These are phyloP conservation scores for Eustalomyia histrio DNA, from an alignment of 2,888 invertebrate genomes.

Conservation along the genomic window DNA sequence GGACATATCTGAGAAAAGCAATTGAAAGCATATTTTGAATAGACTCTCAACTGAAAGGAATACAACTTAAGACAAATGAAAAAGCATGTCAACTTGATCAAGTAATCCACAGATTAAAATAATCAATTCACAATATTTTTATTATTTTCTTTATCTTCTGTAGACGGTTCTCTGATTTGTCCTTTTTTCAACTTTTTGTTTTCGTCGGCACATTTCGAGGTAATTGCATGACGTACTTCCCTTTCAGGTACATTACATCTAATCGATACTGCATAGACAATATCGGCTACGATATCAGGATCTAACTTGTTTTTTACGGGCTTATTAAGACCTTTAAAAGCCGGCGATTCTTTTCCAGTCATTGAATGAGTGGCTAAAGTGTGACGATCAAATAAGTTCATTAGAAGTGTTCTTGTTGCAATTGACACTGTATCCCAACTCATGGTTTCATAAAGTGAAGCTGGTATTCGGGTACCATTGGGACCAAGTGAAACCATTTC, in stretches of 20 bases:
- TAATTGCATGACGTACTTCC: slow-evolving; percentile 82
- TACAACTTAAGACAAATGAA: background rate
- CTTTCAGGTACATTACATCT: slow-evolving; percentile 82
- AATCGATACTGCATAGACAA: slow-evolving; percentile 81
- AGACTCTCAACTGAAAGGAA: background rate
- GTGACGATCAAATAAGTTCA: slow-evolving; percentile 81
- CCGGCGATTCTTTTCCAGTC: slow-evolving; percentile 83
- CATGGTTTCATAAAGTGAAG: slow-evolving; percentile 80
- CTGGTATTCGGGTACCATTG: slow-evolving; percentile 78
- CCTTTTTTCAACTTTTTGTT: slow-evolving; percentile 82
- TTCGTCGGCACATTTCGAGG: slow-evolving; percentile 84
- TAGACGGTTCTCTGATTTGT: slow-evolving; percentile 71
- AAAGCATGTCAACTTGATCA: background rate
- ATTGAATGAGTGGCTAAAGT: slow-evolving; percentile 83
- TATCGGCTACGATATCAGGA: slow-evolving; percentile 81
- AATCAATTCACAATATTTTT: too few relatives aligned
- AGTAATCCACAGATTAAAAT: background rate
- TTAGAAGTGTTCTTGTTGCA: slow-evolving; percentile 82
- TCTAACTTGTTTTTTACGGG: slow-evolving; percentile 79
- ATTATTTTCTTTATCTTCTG: slow-evolving; percentile 71
- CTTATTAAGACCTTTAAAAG: slow-evolving; percentile 76
- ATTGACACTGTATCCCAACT: slow-evolving; percentile 81
- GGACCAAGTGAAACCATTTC: slow-evolving; percentile 78
- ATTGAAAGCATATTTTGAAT: background rate
- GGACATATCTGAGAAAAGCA: too few relatives aligned